These are phyloP conservation scores for Tillus elongatus DNA, from an alignment of 2,888 invertebrate species.

Conservation along the genomic window DNA sequence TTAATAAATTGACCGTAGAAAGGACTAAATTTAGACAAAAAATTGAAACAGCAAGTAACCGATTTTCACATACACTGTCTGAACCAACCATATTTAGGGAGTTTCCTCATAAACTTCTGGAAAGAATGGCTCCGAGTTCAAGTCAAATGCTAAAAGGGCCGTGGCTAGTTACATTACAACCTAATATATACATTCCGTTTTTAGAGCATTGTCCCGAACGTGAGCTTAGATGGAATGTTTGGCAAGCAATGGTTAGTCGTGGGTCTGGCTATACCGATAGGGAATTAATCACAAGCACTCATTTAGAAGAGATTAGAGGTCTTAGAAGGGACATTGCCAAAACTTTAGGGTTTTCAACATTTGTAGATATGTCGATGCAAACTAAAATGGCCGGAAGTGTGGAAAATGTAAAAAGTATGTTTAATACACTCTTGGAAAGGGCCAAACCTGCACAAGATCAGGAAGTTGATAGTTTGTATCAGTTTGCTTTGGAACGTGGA, in stretches of 20 bases:
- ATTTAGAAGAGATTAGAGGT: slow-evolving; percentile 69
- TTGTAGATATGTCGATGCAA: slow-evolving; percentile 81
- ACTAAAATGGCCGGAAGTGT: slow-evolving; percentile 85
- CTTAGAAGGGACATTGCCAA: slow-evolving; percentile 62
- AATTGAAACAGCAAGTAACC: slow-evolving; percentile 53
- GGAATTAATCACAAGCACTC: slow-evolving; percentile 58
- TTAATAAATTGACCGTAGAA: slow-evolving; percentile 49
- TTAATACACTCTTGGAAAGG: slow-evolving; percentile 56
- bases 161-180: slow-evolving; percentile 73
- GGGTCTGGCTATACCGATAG: slow-evolving; percentile 59
- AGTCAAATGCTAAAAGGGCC: slow-evolving; percentile 60
- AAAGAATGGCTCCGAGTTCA: slow-evolving; percentile 55
- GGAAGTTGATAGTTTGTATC: slow-evolving; percentile 62
- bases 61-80: slow-evolving; percentile 57
- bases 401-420: slow-evolving; percentile 61
- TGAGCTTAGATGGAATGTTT: slow-evolving; percentile 69
- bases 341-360: slow-evolving; percentile 69
- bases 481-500: slow-evolving; percentile 66
- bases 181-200: slow-evolving; percentile 62
- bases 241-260: slow-evolving; percentile 68
- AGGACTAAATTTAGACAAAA: slow-evolving; percentile 57
- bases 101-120: slow-evolving; percentile 62
- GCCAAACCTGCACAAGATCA: slow-evolving; percentile 66
- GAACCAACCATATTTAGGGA: slow-evolving; percentile 60
- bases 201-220: slow-evolving; percentile 79